Conservation (phyloP, 1,140 invertebrate species). For the Leptinotarsa texana region DNA sequence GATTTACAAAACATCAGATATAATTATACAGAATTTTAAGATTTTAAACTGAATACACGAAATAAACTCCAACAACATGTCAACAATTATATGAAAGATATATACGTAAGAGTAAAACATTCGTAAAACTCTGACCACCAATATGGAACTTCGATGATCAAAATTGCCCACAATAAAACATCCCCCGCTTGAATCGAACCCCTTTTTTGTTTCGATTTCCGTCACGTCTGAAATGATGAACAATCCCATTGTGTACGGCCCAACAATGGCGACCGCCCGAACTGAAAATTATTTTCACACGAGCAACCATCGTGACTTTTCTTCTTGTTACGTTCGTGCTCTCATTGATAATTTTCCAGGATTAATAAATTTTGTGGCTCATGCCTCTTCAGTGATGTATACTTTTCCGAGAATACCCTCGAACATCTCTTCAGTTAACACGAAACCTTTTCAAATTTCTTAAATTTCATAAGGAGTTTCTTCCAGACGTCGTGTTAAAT, state of each 20-base stretch:
- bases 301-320: not conserved
- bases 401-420: not conserved
- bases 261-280: not conserved
- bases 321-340: conserved; percentile 5
- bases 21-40: no score
- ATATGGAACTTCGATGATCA: not conserved
- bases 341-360: not conserved
- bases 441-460: no score
- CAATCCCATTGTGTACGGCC: not conserved
- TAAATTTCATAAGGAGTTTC: no score
- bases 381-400: not conserved
- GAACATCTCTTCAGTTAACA: no score
- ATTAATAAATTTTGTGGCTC: not conserved
- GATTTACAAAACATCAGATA: no score
- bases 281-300: conserved; percentile 3
- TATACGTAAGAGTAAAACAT: no score
- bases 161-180: not conserved
- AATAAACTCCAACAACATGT: no score
- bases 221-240: not conserved
- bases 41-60: no score
- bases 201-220: not conserved
- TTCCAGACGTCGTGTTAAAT: no score
- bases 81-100: no score
- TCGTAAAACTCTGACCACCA: no score
- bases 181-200: not conserved